Evolutionary conservation across 2,797 vertebrate genomes (phyloP).

Genomic region (Numenius phaeopus): DNA sequence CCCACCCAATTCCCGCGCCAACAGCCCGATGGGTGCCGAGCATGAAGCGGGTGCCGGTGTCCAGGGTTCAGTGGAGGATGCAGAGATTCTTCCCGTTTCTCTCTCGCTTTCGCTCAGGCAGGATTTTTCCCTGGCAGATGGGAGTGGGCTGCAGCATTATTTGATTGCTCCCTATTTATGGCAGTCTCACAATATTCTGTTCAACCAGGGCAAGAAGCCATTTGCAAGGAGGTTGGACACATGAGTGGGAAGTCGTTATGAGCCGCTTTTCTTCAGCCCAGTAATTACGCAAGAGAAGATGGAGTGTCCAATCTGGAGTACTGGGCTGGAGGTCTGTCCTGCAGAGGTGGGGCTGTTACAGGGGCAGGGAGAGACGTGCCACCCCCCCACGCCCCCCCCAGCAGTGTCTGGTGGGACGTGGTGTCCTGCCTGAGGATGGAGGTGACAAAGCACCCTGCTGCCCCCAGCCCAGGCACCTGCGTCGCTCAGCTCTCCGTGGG

Average conservation of each 20-base stretch:
- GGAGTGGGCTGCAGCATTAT: slow-evolving; percentile 65
- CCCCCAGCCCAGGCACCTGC: neutral
- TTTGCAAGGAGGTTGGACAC: neutral
- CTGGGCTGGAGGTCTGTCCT: neutral
- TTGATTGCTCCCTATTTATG: slow-evolving; percentile 55
- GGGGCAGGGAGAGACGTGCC: neutral
- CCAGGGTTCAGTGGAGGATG: neutral
- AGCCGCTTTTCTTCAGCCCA: neutral
- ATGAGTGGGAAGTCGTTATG: slow-evolving; percentile 24
- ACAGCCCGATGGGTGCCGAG: fast-evolving
- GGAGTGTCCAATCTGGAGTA: neutral
- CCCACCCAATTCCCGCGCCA: neutral
- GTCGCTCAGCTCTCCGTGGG: neutral
- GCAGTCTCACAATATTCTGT: slow-evolving; percentile 20
- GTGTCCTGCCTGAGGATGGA: neutral
- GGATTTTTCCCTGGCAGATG: slow-evolving; percentile 47
- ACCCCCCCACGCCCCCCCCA: neutral
- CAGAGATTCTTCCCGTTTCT: neutral
- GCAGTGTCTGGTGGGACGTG: neutral
- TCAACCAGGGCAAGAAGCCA: neutral
- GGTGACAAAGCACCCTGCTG: neutral
- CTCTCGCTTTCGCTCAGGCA: neutral
- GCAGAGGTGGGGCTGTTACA: neutral
- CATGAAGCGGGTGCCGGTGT: neutral
- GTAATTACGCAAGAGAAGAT: slow-evolving; percentile 29